A percentile compares a stretch with the other conserved stretches of the same genome.
Conservation (phyloP, 2,113 vertebrate genomes). For the Erinaceus europaeus region DNA sequence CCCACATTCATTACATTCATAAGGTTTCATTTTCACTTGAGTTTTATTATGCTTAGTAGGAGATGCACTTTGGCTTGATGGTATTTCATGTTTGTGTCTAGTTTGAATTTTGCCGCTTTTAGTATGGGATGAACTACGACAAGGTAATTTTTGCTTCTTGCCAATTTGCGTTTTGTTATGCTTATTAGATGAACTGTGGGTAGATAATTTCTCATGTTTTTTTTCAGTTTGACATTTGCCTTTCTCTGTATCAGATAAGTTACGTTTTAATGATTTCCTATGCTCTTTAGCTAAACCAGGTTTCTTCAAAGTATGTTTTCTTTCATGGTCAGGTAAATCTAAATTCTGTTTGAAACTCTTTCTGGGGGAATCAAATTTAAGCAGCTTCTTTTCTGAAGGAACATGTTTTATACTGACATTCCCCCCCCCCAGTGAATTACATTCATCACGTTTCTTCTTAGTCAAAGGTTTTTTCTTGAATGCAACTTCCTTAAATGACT, state of each 20-base stretch:
- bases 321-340: slow-evolving; percentile 33
- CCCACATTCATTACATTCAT: slow-evolving; percentile 67
- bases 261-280: slow-evolving; percentile 58
- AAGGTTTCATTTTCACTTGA: slow-evolving; percentile 52
- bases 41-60: slow-evolving; percentile 34
- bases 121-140: slow-evolving; percentile 2
- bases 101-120: slow-evolving; percentile 57
- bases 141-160: slow-evolving; percentile 66
- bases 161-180: slow-evolving; percentile 49
- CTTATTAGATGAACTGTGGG: slow-evolving; percentile 45
- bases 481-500: background rate
- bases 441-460: slow-evolving; percentile 39
- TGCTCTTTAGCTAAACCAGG: slow-evolving; percentile 53
- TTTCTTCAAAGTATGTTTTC: slow-evolving; percentile 59
- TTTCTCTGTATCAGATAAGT: slow-evolving; percentile 58
- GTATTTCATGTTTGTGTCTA: slow-evolving; percentile 57
- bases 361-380: slow-evolving; percentile 31
- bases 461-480: slow-evolving; percentile 40
- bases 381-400: slow-evolving; percentile 44
- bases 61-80: slow-evolving; percentile 33
- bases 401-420: slow-evolving; percentile 7
- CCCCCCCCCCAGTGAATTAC: background rate
- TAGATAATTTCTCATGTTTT: slow-evolving; percentile 67
- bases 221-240: slow-evolving; percentile 66
- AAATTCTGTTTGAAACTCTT: slow-evolving; percentile 58